phyloP scores from a whole-genome alignment of 2,888 invertebrate genomes.

The Coleophora deauratella region DNA sequence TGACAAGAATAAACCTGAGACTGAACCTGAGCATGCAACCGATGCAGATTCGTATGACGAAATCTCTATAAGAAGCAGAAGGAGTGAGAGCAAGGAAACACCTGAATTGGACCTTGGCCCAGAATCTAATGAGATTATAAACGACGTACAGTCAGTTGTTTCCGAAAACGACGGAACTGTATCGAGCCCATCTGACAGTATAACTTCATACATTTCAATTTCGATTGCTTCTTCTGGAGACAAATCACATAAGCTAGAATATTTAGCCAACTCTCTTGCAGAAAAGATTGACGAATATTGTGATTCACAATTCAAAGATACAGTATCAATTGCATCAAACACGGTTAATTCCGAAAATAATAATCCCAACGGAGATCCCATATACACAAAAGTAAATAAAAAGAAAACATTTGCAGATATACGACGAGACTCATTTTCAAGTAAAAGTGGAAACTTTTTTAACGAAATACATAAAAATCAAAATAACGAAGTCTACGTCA shows the following conservation, averaged over 20 bases:
- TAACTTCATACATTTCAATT: slow-evolving; percentile 69
- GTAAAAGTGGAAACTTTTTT: slow-evolving; percentile 48
- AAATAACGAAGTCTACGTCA: slow-evolving; percentile 53
- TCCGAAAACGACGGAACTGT: slow-evolving; percentile 67
- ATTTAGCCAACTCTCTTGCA: slow-evolving; percentile 65
- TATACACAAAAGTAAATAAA: slow-evolving; percentile 64
- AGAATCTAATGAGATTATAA: slow-evolving; percentile 9
- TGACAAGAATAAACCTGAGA: slow-evolving; percentile 41
- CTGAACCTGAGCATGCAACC: slow-evolving; percentile 23
- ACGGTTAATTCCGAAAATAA: slow-evolving; percentile 37
- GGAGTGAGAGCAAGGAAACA: slow-evolving; percentile 23
- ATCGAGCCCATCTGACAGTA: slow-evolving; percentile 64
- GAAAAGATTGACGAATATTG: slow-evolving; percentile 72
- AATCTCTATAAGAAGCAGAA: slow-evolving; percentile 38
- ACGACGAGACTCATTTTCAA: slow-evolving; percentile 46
- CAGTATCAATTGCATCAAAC: slow-evolving; percentile 37
- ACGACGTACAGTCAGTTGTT: slow-evolving; percentile 47
- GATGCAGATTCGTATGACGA: slow-evolving; percentile 39
- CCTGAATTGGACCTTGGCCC: slow-evolving; percentile 8
- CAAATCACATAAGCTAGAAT: slow-evolving; percentile 65
- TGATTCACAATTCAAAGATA: slow-evolving; percentile 60
- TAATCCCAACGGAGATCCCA: slow-evolving; percentile 47
- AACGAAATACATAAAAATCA: slow-evolving; percentile 45
- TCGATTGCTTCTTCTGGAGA: slow-evolving; percentile 66
- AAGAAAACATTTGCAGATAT: slow-evolving; percentile 73